These are phyloP conservation scores for Bryconaethiops microstoma DNA, from an alignment of 2,797 vertebrate species.

Conservation along the genomic window DNA sequence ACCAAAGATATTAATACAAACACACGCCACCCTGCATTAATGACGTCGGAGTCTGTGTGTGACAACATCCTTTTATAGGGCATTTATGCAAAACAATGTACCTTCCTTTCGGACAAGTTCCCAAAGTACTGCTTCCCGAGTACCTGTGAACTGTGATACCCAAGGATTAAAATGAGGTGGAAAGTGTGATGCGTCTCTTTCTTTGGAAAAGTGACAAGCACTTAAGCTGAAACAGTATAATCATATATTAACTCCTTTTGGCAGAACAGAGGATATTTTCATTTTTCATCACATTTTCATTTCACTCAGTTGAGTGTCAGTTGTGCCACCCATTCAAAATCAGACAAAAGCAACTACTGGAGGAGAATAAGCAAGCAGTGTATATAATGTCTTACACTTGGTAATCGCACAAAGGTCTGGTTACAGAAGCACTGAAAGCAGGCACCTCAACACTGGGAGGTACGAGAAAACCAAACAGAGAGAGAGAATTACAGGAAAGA, in stretches of 20 bases:
- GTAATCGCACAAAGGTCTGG: neutral
- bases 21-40: neutral
- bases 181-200: neutral
- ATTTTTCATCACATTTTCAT: too few species aligned
- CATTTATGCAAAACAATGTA: constrained; percentile 24
- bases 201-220: neutral
- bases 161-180: constrained; percentile 11
- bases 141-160: neutral
- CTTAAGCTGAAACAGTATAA: neutral
- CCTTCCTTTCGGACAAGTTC: constrained; percentile 3
- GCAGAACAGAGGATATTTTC: neutral
- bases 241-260: neutral
- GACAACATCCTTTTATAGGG: constrained; percentile 1
- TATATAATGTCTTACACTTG: neutral
- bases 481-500: constrained; percentile 41
- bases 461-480: neutral
- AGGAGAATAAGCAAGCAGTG: neutral
- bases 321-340: neutral
- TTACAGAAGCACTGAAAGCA: neutral
- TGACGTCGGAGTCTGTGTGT: neutral
- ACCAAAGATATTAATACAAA: neutral
- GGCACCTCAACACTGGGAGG: neutral
- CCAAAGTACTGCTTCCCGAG: neutral
- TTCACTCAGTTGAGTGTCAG: neutral
- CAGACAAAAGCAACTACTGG: neutral